Evolutionary conservation across 1,140 invertebrate genomes (phyloP).

Genomic region (Hermetia illucens): DNA sequence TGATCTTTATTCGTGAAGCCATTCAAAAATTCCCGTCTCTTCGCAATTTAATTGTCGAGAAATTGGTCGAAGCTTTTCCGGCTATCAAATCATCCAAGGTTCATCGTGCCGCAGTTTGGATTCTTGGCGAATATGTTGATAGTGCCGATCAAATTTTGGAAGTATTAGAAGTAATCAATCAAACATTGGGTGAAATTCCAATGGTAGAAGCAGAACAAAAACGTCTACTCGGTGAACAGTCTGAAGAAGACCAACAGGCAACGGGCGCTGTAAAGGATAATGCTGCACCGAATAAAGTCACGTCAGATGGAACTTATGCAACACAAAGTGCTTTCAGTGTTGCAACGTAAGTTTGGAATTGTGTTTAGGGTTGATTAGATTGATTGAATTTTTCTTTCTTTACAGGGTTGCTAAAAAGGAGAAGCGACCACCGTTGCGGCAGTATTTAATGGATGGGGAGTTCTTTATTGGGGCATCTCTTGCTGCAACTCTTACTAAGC

Average conservation of each 20-base stretch:
- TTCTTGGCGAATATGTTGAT: conserved; percentile 90
- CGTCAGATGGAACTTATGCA: conserved; percentile 97
- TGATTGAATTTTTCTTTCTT: conserved; percentile 7
- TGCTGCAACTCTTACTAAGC: conserved; percentile 80
- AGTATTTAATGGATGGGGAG: conserved; percentile 87
- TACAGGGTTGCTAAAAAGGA: conserved; percentile 44
- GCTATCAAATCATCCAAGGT: conserved; percentile 74
- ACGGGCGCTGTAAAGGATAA: conserved; percentile 10
- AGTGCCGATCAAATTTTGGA: conserved; percentile 60
- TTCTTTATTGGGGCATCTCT: conserved; percentile 91
- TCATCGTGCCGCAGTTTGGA: conserved; percentile 94
- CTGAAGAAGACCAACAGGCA: conserved; percentile 28
- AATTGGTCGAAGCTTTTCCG: conserved; percentile 66
- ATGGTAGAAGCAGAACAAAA: conserved; percentile 81
- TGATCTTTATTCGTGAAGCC: conserved; percentile 89
- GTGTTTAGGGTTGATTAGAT: not conserved
- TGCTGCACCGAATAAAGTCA: conserved; percentile 42
- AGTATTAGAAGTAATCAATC: conserved; percentile 61
- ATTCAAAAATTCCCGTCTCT: conserved; percentile 83
- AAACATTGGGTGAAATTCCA: conserved; percentile 73
- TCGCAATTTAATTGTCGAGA: conserved; percentile 65
- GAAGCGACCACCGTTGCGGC: conserved; percentile 63
- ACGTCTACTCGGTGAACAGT: conserved; percentile 48
- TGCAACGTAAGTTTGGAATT: conserved; percentile 37
- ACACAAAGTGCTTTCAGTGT: conserved; percentile 93